phyloP scores from a whole-genome alignment of 2,113 vertebrate genomes.

The Hystrix cristata region DNA sequence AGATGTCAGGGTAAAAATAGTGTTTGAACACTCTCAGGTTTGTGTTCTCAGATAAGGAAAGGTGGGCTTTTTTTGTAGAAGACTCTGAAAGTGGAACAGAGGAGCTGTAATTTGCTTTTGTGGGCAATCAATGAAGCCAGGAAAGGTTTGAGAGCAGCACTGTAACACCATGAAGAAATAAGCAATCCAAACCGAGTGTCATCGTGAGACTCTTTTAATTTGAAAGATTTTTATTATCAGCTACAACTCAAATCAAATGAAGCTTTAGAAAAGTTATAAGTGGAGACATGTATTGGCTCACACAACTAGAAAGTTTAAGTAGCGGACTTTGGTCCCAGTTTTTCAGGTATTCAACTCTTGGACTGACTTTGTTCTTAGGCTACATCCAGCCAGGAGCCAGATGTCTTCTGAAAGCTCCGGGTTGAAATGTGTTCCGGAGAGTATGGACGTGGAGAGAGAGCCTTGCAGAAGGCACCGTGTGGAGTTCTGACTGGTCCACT shows the following conservation, averaged over 20 bases:
- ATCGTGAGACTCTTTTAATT: background rate
- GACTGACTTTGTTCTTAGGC: background rate
- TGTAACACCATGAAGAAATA: background rate
- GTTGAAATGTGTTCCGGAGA: background rate
- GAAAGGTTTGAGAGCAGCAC: conserved; percentile 24
- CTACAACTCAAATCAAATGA: conserved; percentile 45
- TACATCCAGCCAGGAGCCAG: background rate
- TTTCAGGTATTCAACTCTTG: background rate
- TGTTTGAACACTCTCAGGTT: conserved; percentile 1
- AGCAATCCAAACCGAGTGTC: conserved; percentile 45
- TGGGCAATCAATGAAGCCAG: background rate
- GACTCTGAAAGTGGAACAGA: conserved; percentile 30
- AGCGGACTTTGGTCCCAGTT: background rate
- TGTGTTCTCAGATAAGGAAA: conserved; percentile 23
- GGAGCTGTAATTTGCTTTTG: conserved; percentile 28
- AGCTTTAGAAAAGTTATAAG: background rate
- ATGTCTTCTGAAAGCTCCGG: background rate
- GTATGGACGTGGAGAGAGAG: background rate
- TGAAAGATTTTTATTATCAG: conserved; percentile 28
- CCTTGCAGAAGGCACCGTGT: background rate
- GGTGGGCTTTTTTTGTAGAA: conserved; percentile 19
- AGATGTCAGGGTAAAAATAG: conserved; percentile 50
- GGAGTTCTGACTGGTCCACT: background rate
- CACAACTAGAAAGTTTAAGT: background rate
- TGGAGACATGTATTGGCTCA: background rate